Evolutionary conservation across 2,888 invertebrate genomes (phyloP).

Genomic region (Beris morrisii): DNA sequence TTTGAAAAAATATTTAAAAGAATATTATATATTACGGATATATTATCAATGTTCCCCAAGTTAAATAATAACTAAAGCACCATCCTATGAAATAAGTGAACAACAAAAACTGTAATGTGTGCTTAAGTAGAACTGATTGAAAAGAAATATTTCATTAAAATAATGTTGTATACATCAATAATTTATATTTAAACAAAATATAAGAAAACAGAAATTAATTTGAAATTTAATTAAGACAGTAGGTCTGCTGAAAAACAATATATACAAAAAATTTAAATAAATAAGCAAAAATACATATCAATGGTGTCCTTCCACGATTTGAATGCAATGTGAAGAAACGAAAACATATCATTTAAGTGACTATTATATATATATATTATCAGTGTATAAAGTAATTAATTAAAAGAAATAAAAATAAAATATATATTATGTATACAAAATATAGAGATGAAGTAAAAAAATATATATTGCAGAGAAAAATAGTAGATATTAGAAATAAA

Average conservation of each 20-base stretch:
- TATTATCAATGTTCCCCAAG: background rate
- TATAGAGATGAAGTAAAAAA: conserved; percentile 18
- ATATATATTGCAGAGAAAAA: background rate
- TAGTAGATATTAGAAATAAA: conserved; percentile 5
- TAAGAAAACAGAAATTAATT: conserved; percentile 1
- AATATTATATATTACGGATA: conserved; percentile 1
- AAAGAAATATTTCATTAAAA: conserved; percentile 7
- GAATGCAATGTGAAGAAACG: conserved; percentile 28
- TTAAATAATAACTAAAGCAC: background rate
- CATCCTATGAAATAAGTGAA: background rate
- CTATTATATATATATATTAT: conserved; percentile 12
- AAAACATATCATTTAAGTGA: conserved; percentile 28
- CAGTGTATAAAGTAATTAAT: conserved; percentile 13
- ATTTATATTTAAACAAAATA: conserved; percentile 16
- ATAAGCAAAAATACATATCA: conserved; percentile 36
- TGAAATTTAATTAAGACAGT: background rate
- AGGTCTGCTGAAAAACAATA: conserved; percentile 3
- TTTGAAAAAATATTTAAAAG: background rate
- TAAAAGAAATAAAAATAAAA: conserved; percentile 10
- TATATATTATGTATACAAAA: conserved; percentile 28
- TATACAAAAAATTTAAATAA: conserved; percentile 28
- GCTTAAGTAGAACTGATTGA: conserved; percentile 36
- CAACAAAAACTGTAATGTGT: conserved; percentile 20
- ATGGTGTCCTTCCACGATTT: conserved; percentile 36
- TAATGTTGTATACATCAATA: conserved; percentile 13